Conservation (phyloP, 2,888 invertebrate genomes). For the Nephrotoma flavescens region DNA sequence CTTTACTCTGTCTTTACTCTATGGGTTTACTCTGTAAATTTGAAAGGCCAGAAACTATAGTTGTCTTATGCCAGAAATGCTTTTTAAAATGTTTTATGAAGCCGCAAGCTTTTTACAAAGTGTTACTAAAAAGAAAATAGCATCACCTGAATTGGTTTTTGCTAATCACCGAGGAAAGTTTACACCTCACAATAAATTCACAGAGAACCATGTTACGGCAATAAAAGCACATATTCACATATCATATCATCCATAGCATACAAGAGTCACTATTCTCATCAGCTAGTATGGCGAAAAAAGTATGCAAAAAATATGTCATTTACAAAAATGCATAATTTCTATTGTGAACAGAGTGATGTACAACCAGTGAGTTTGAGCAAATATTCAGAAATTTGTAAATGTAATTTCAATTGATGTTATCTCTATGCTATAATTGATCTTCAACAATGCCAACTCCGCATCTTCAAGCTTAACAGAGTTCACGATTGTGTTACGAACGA, state of each 20-base stretch:
- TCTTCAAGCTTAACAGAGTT: too few species aligned
- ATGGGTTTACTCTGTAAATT: neutral
- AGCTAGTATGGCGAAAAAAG: too few species aligned
- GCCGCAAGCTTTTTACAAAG: neutral
- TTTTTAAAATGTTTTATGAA: neutral
- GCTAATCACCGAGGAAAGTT: neutral
- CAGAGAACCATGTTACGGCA: neutral
- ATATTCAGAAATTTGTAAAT: too few species aligned
- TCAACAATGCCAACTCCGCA: accelerated
- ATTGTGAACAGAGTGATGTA: too few species aligned
- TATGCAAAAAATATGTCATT: too few species aligned
- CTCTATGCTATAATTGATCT: too few species aligned
- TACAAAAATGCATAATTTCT: too few species aligned
- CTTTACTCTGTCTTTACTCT: accelerated
- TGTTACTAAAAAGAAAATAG: neutral
- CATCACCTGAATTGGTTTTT: neutral
- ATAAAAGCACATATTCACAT: neutral
- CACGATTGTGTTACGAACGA: too few species aligned
- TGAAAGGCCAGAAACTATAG: neutral
- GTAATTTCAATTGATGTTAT: too few species aligned
- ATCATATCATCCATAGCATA: too few species aligned
- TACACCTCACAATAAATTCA: neutral
- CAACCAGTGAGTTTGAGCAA: too few species aligned
- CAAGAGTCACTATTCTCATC: too few species aligned
- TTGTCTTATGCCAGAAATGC: neutral